A percentile compares a stretch with the other conserved stretches of the same genome.
Evolutionary conservation across 2,888 invertebrate genomes (phyloP).

Genomic region (Hirtodrosophila histrioides): DNA sequence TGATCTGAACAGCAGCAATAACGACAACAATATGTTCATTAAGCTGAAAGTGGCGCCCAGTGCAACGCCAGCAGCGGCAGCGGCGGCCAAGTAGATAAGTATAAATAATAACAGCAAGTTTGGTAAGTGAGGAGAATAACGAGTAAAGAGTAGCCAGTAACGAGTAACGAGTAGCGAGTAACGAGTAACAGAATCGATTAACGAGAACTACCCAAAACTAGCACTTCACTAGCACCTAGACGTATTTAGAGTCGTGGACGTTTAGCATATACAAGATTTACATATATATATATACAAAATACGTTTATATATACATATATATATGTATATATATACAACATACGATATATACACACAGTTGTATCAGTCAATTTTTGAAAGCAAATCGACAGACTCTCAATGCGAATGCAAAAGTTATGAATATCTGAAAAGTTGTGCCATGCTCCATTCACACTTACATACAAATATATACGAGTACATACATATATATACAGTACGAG

Average conservation of each 20-base stretch:
- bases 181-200: conserved; percentile 31
- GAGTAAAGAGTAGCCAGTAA: conserved; percentile 10
- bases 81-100: conserved; percentile 62
- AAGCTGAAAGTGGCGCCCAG: conserved; percentile 82
- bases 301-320: conserved; percentile 17
- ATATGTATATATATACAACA: conserved; percentile 36
- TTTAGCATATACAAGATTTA: conserved; percentile 64
- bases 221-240: conserved; percentile 65
- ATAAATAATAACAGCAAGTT: conserved; percentile 22
- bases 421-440: conserved; percentile 63
- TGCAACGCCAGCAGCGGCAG: conserved; percentile 70
- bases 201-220: conserved; percentile 53
- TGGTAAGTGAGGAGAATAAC: conserved; percentile 52
- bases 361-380: conserved; percentile 75
- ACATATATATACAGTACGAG: not conserved
- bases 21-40: conserved; percentile 82
- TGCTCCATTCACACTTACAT: conserved; percentile 54
- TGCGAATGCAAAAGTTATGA: conserved; percentile 22
- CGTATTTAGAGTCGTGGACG: conserved; percentile 60
- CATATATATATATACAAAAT: conserved; percentile 42
- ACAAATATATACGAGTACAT: conserved; percentile 5
- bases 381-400: conserved; percentile 62
- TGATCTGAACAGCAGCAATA: conserved; percentile 80
- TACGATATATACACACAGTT: conserved; percentile 52
- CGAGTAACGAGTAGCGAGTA: conserved; percentile 8